Conservation (phyloP, 2,888 invertebrate species). For the Cataglyphis altisquamis region DNA sequence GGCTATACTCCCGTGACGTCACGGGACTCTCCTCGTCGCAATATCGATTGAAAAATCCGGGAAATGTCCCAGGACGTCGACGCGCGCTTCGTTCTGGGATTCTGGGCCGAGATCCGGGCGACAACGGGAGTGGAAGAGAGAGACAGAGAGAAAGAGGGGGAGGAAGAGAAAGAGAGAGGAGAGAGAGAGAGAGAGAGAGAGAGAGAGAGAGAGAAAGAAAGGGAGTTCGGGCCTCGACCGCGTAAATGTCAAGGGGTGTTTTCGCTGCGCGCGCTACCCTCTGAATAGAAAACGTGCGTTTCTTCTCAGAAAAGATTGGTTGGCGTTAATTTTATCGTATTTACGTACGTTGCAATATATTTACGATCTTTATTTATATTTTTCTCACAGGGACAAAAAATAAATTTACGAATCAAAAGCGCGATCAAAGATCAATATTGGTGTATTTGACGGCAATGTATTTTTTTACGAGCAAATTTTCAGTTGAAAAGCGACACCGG, state of each 20-base stretch:
- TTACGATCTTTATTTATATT: conserved; percentile 1
- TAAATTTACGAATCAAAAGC: not conserved
- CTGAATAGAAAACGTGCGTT: conserved; percentile 2
- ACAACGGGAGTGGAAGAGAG: conserved; percentile 19
- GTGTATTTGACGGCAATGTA: not conserved
- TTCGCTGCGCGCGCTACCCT: conserved; percentile 10
- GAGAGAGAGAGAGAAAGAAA: not conserved
- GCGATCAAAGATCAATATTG: not conserved
- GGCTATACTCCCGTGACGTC: conserved; percentile 79
- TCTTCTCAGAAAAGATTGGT: not conserved
- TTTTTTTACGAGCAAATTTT: not conserved
- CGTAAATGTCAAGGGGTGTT: conserved; percentile 54
- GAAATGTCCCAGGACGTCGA: conserved; percentile 80
- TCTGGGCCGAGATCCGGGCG: conserved; percentile 72
- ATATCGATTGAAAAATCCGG: conserved; percentile 82
- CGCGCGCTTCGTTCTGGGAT: conserved; percentile 74
- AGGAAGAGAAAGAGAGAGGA: not conserved
- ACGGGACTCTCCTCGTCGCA: conserved; percentile 78
- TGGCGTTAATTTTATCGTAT: not conserved
- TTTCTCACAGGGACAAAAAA: not conserved
- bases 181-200: not conserved
- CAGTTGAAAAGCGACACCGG: not conserved
- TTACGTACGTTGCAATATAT: conserved; percentile 3
- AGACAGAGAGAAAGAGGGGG: too few relatives aligned
- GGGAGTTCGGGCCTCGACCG: conserved; percentile 25